phyloP scores from a whole-genome alignment of 2,113 vertebrate genomes.

The Phaethornis superciliosus region DNA sequence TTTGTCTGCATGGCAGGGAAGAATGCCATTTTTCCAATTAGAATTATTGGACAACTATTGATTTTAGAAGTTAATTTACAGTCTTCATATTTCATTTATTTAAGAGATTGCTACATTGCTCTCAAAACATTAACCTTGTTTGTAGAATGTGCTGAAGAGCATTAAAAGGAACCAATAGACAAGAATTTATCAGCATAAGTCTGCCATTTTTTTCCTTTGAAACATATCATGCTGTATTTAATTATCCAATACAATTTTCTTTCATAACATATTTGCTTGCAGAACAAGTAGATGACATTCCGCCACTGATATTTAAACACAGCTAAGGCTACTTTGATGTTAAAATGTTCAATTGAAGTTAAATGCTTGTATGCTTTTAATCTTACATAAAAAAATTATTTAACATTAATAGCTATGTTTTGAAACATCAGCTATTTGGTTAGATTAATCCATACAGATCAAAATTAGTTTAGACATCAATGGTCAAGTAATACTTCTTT shows the following conservation, averaged over 20 bases:
- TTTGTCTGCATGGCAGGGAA: not conserved
- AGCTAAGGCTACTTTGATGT: not conserved
- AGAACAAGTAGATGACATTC: not conserved
- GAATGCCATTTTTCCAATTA: not conserved
- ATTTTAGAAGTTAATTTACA: not conserved
- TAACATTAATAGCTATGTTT: not conserved
- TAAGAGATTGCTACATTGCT: not conserved
- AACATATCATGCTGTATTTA: not conserved
- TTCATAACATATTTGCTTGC: not conserved
- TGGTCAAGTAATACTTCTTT: not conserved
- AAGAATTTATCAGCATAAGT: not conserved
- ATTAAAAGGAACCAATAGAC: not conserved
- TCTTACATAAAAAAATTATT: not conserved
- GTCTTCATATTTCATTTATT: not conserved
- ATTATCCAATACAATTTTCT: not conserved
- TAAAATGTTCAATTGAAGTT: not conserved
- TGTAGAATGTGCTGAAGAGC: not conserved
- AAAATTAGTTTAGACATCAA: not conserved
- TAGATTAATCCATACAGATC: not conserved
- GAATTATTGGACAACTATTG: not conserved
- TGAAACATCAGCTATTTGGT: not conserved
- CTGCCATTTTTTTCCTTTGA: not conserved
- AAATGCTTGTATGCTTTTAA: not conserved
- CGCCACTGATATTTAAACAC: not conserved
- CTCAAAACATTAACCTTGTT: not conserved